Conservation (phyloP, 2,113 vertebrate genomes). For the Chloropsis hardwickii region DNA sequence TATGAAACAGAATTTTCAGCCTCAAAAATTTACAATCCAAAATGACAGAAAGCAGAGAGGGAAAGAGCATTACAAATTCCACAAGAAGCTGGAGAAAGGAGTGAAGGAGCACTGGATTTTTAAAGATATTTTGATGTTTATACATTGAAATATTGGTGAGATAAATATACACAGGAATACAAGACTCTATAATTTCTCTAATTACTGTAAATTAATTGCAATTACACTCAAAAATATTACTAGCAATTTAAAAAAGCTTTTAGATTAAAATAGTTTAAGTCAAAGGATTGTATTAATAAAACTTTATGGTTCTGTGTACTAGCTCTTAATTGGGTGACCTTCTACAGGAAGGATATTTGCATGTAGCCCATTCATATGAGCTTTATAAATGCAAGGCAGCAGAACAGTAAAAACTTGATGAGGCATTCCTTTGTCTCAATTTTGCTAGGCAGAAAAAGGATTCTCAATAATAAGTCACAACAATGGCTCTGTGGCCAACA, state of each 20-base stretch:
- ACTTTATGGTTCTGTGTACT: neutral
- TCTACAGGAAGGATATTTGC: neutral
- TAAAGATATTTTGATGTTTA: neutral
- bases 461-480: neutral
- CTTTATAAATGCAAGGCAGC: neutral
- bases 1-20: neutral
- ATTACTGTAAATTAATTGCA: neutral
- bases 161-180: neutral
- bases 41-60: neutral
- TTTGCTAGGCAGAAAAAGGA: neutral
- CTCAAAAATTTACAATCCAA: neutral
- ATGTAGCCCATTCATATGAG: neutral
- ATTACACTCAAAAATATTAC: neutral
- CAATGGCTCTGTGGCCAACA: neutral
- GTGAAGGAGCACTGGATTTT: neutral
- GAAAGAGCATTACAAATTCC: neutral
- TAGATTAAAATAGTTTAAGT: neutral
- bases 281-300: neutral
- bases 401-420: conserved; percentile 16
- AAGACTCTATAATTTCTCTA: neutral
- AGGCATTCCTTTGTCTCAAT: conserved; percentile 3
- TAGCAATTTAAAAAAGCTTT: neutral
- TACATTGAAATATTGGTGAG: neutral
- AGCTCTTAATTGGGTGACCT: neutral
- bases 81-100: neutral